Base-by-base conservation (phyloP, 1,140 invertebrate species). In the Neotoxoptera formosana region DNA sequence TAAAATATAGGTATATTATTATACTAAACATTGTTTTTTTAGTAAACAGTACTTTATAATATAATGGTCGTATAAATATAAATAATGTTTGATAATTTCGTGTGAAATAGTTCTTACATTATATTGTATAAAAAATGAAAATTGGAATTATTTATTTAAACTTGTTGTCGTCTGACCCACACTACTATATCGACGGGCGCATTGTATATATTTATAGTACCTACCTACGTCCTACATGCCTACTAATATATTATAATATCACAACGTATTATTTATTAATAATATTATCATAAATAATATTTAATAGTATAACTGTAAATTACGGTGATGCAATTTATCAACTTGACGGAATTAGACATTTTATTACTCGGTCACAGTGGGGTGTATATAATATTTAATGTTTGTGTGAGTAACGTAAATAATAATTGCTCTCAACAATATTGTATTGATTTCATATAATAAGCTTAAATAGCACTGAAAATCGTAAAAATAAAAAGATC, bases 391-490 rank as follows among this genome's bases (percentile, higher is more conserved):
- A 76, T n/a, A n/a, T 76, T 76, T n/a, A 76, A 34, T 76, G n/a
- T 76, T 76, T 76, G 60, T 17, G n/a, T n/a, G n/a, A 76, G 60
- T n/a, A 76, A n/a, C 60, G 60, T n/a, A 76, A 76, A 76, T 76
- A 76, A 76, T 76, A 76, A 76, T 30, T 76, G n/a, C 30, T 30
- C n/a, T 30, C 14, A 17, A 76, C n/a, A 76, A 76, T 76, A n/a
- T 76, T 76, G 6, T n/a, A 76, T 76, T 17, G n/a, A 76, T 76
- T 76, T 76, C 30, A n/a, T n/a, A n/a, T n/a, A 76, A 67, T n/a
- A 67, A n/a, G 60, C n/a, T 76, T 17, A 76, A 76, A 76, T 11
- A 76, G 17, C 30, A n/a, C n/a, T 25, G 9, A 23, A 60, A 76
- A n/a, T 67, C 30, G 14, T 17, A 17, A 67, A 21, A n/a, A n/a